Percentiles rank a stretch among this genome's conserved stretches.
Evolutionary conservation across 2,113 vertebrate species (phyloP).

Genomic region (Oncorhynchus nerka): DNA sequence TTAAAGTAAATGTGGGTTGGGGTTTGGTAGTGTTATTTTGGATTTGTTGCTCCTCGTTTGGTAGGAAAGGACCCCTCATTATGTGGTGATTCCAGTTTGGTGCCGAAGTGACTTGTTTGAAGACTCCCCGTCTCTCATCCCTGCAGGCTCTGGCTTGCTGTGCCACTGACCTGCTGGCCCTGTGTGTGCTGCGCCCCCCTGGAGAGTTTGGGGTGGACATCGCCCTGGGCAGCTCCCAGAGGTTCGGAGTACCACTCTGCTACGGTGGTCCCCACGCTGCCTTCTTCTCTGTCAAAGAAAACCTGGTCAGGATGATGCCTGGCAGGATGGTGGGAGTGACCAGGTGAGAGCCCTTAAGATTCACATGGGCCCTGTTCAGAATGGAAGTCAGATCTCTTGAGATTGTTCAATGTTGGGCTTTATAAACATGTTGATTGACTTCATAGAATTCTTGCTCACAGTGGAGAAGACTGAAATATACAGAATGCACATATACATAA

Average conservation of each 20-base stretch:
- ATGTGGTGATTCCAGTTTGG: not conserved
- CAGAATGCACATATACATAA: no score
- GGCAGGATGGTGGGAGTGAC: conserved; percentile 98
- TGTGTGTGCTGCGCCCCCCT: conserved; percentile 90
- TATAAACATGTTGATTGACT: no score
- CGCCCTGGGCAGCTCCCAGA: conserved; percentile 91
- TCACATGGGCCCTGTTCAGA: no score
- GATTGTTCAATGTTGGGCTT: no score
- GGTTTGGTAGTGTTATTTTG: not conserved
- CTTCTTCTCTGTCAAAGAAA: conserved; percentile 92
- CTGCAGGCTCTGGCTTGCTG: conserved; percentile 89
- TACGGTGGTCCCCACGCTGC: conserved; percentile 95
- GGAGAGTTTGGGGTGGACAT: conserved; percentile 94
- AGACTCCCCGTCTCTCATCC: not conserved
- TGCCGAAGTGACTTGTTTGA: not conserved
- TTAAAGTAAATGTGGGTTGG: not conserved
- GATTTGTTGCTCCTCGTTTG: not conserved
- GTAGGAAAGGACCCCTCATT: not conserved
- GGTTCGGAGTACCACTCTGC: conserved; percentile 91
- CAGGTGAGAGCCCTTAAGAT: conserved; percentile 71
- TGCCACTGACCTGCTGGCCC: conserved; percentile 90
- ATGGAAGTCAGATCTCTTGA: no score
- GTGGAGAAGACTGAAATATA: no score
- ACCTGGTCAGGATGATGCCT: conserved; percentile 93
- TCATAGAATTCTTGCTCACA: no score